Evolutionary conservation across 2,888 invertebrate genomes (phyloP).

Genomic region (Dicycla oo): DNA sequence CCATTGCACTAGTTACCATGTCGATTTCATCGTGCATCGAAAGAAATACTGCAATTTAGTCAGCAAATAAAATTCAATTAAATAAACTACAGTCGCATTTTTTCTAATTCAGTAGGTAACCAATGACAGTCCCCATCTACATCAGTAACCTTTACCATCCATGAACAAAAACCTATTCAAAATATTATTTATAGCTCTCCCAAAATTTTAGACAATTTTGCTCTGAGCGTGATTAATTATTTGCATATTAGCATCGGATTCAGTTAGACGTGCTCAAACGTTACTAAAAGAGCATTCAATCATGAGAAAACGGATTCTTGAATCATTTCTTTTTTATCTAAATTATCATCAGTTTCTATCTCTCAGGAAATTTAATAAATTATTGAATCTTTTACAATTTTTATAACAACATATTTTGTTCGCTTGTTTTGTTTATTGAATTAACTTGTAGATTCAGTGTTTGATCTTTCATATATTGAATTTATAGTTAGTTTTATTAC

Average conservation of each 20-base stretch:
- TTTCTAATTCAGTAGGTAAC: background rate
- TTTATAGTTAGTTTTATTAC: background rate
- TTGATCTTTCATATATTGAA: background rate
- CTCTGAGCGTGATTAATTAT: background rate
- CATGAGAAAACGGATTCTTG: background rate
- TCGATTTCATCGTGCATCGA: background rate
- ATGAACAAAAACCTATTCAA: background rate
- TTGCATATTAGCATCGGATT: background rate
- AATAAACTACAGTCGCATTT: slow-evolving; percentile 7
- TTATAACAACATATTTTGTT: too few species aligned
- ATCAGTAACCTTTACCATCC: background rate
- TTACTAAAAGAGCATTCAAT: background rate
- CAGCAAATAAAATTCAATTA: slow-evolving; percentile 4
- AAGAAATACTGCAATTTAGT: background rate
- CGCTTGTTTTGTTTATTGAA: too few species aligned
- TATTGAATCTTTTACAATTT: background rate
- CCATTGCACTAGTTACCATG: background rate
- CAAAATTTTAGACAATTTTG: background rate
- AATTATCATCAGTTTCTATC: background rate
- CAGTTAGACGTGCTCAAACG: background rate
- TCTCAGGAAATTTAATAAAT: background rate
- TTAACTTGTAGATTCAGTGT: background rate
- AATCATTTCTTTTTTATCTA: background rate
- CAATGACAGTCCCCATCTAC: background rate
- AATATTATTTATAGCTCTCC: background rate